Conservation (phyloP, 1,140 invertebrate species). For the Caenorhabditis inopinata region DNA sequence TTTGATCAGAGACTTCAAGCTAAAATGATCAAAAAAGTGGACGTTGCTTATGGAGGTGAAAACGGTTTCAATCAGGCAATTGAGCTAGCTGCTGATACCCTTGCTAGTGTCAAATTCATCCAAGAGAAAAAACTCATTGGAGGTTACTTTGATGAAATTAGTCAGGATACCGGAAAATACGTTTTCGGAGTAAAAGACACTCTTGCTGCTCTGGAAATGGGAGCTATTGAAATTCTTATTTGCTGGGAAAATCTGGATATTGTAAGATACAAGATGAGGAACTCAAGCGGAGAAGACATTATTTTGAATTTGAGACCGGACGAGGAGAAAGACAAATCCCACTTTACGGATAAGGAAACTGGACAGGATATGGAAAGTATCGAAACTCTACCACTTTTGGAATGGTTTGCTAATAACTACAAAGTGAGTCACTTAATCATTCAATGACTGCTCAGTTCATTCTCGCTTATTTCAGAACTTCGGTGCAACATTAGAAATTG, state of each 20-base stretch:
- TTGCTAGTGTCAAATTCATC: conserved; percentile 99
- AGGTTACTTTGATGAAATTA: conserved; percentile 64
- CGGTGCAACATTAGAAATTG: conserved; percentile 97
- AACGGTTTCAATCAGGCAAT: conserved; percentile 93
- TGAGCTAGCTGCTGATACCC: conserved; percentile 91
- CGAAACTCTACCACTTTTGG: conserved; percentile 89
- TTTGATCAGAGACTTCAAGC: conserved; percentile 98
- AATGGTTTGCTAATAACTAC: conserved; percentile 99
- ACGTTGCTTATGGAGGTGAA: conserved; percentile 98
- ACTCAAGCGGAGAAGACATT: conserved; percentile 84
- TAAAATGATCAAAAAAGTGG: conserved; percentile 96
- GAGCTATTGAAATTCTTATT: conserved; percentile 95
- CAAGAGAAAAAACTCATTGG: conserved; percentile 99
- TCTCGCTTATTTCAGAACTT: conserved; percentile 73
- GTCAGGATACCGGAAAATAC: conserved; percentile 90
- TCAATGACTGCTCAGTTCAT: background rate
- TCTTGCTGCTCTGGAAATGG: conserved; percentile 89
- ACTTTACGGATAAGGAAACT: conserved; percentile 96
- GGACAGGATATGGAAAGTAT: conserved; percentile 95
- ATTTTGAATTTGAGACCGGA: conserved; percentile 91
- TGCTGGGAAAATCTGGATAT: conserved; percentile 99
- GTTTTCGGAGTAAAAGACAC: conserved; percentile 99
- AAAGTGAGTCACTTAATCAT: conserved; percentile 70
- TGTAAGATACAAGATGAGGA: conserved; percentile 87
- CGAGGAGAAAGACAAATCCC: conserved; percentile 96